These are phyloP conservation scores for Neocrepidodera transversa DNA, from an alignment of 2,888 invertebrate genomes.

Conservation along the genomic window DNA sequence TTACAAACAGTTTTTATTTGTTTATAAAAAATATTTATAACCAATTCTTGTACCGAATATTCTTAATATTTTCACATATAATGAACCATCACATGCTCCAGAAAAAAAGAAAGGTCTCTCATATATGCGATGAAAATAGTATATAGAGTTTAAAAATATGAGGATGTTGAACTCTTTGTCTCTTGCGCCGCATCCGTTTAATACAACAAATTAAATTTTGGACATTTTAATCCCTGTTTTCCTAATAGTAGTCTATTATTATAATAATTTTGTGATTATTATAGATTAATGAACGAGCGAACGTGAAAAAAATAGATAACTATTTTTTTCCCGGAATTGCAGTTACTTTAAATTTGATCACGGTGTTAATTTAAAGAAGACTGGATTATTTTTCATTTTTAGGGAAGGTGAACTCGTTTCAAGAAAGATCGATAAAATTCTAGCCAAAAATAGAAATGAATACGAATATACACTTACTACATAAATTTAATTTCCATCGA, in stretches of 20 bases:
- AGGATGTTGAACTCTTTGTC: constrained; percentile 21
- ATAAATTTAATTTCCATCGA: background rate
- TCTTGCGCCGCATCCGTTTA: background rate
- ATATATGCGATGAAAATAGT: constrained; percentile 17
- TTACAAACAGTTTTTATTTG: too few relatives aligned
- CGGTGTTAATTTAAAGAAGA: background rate
- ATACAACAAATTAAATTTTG: background rate
- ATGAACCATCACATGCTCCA: too few relatives aligned
- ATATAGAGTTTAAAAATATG: constrained; percentile 21
- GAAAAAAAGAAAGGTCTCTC: too few relatives aligned
- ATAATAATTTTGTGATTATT: too few relatives aligned
- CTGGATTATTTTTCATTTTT: constrained; percentile 9
- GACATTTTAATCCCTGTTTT: background rate
- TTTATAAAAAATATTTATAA: too few relatives aligned
- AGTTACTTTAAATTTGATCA: background rate
- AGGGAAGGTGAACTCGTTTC: constrained; percentile 1
- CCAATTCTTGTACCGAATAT: too few relatives aligned
- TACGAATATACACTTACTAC: background rate
- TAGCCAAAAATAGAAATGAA: constrained; percentile 6
- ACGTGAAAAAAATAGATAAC: too few relatives aligned
- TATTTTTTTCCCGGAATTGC: background rate
- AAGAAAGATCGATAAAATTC: constrained; percentile 1
- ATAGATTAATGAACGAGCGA: too few relatives aligned
- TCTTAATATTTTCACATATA: too few relatives aligned
- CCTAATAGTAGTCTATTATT: background rate